A percentile compares a stretch with the other conserved stretches of the same genome.
phyloP scores from a whole-genome alignment of 2,888 invertebrate genomes.

The Deilephila elpenor region DNA sequence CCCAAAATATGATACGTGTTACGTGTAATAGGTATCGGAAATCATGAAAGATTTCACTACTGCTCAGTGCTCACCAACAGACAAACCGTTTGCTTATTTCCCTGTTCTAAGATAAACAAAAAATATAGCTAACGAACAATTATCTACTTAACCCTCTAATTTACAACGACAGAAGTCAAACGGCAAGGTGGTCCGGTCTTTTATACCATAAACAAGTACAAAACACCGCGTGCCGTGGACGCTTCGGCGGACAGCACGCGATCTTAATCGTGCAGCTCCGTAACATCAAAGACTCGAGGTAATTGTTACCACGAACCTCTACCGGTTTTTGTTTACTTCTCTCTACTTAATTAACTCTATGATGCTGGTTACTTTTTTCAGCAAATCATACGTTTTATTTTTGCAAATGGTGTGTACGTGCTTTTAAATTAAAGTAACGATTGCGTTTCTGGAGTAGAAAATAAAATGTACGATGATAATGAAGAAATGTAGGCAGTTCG shows the following conservation, averaged over 20 bases:
- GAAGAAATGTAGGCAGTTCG: no score
- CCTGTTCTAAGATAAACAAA: neutral
- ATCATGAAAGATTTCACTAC: no score
- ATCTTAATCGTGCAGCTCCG: neutral
- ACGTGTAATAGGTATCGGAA: no score
- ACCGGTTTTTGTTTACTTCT: slow-evolving; percentile 18
- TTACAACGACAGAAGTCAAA: neutral
- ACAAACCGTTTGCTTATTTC: neutral
- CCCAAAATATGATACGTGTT: no score
- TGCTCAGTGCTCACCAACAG: no score
- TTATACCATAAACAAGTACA: neutral
- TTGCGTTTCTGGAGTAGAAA: no score
- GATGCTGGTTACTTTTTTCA: slow-evolving; percentile 2
- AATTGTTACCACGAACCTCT: slow-evolving; percentile 23
- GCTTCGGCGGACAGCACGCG: slow-evolving; percentile 10
- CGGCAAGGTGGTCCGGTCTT: neutral
- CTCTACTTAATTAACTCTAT: slow-evolving; percentile 12
- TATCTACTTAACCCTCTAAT: neutral
- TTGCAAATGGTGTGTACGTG: neutral
- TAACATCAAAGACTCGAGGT: slow-evolving; percentile 19
- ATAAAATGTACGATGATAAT: no score
- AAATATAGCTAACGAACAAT: neutral
- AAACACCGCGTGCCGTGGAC: slow-evolving; percentile 10
- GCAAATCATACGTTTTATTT: slow-evolving; percentile 4
- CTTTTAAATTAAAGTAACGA: neutral